Evolutionary conservation across 2,113 vertebrate species (phyloP).

Genomic region (Urocolius indicus): DNA sequence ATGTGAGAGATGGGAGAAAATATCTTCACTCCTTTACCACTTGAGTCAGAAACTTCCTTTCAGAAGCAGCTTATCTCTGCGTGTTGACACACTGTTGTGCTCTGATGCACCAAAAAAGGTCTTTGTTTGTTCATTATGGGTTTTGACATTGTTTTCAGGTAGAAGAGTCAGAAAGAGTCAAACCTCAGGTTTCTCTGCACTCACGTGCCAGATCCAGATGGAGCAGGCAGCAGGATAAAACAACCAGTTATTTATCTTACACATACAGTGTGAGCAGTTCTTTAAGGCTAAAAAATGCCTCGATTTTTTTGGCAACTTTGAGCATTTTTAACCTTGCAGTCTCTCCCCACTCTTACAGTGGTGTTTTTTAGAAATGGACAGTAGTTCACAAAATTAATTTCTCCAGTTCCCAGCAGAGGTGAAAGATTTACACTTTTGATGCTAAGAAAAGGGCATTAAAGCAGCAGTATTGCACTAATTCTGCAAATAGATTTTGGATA

Average conservation of each 20-base stretch:
- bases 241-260: background rate
- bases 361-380: background rate
- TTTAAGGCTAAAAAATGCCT: background rate
- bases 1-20: background rate
- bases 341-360: background rate
- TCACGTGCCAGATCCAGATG: background rate
- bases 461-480: slow-evolving; percentile 60
- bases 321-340: background rate
- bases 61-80: background rate
- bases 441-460: slow-evolving; percentile 21
- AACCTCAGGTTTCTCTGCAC: background rate
- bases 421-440: background rate
- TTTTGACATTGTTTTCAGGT: background rate
- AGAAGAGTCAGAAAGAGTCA: background rate
- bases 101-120: background rate
- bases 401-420: background rate
- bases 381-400: background rate
- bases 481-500: slow-evolving; percentile 69
- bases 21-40: background rate
- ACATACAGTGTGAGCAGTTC: background rate
- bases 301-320: background rate
- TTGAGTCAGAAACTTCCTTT: background rate
- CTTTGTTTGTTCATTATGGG: background rate
- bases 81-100: background rate
- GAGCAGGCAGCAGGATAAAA: background rate